These are phyloP conservation scores for Rhinogobio ventralis DNA, from an alignment of 2,797 vertebrate genomes.

Conservation along the genomic window DNA sequence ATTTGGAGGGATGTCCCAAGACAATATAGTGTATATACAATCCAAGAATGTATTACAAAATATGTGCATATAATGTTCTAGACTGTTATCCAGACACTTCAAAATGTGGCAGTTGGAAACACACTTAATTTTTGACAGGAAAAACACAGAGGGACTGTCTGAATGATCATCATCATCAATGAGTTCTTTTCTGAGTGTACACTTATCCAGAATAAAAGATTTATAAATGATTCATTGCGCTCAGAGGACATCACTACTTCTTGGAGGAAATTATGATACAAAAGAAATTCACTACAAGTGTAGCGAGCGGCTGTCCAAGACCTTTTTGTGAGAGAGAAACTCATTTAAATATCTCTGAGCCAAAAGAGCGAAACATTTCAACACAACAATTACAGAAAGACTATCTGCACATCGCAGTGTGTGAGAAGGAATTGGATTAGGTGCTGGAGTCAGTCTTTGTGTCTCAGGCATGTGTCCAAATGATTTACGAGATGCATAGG, in stretches of 20 bases:
- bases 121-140: not conserved
- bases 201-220: slow-evolving; percentile 9
- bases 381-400: slow-evolving; percentile 29
- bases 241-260: slow-evolving; percentile 15
- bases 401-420: slow-evolving; percentile 19
- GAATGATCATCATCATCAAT: not conserved
- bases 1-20: no score
- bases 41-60: not conserved
- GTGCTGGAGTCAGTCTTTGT: slow-evolving; percentile 16
- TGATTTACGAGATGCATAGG: slow-evolving; percentile 40
- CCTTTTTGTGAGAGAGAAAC: slow-evolving; percentile 8
- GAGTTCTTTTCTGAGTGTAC: slow-evolving; percentile 1
- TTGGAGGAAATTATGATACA: slow-evolving; percentile 8
- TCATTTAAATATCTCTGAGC: slow-evolving; percentile 30
- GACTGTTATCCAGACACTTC: not conserved
- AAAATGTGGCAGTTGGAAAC: slow-evolving; percentile 8
- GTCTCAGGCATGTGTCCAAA: slow-evolving; percentile 35
- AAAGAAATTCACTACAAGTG: slow-evolving; percentile 18
- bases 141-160: not conserved
- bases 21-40: no score
- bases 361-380: slow-evolving; percentile 39
- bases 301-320: not conserved
- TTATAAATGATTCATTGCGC: not conserved
- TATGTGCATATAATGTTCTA: not conserved
- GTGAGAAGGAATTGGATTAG: slow-evolving; percentile 29